Base-by-base conservation (phyloP, 2,888 invertebrate species). In the Blastobasis lacticolella region DNA sequence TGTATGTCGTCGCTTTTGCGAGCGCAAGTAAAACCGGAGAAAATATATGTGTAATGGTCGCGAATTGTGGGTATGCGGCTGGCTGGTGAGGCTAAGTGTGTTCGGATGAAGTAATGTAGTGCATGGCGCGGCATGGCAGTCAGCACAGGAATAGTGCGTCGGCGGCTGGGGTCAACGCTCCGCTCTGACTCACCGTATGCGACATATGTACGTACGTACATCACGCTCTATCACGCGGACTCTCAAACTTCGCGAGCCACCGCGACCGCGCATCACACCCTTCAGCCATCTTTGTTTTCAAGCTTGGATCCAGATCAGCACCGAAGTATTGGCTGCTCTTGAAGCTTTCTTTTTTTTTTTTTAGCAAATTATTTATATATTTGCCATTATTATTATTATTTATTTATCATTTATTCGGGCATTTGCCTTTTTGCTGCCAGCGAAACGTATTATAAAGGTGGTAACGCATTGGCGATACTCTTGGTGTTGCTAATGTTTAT, bases 151-250 rank as follows among this genome's bases (percentile, higher is more conserved):
- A 78, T 79, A 83, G 80, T 79, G 81, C 77, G 78, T 73, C 75
- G 75, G 66, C 69, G 65, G 64, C 70, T 71, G 64, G 79, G 86
- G 81, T 86, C 85, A 83, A 72, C 75, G 84, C 71, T 75, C 83
- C 66, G 69, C 23, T 23, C 23, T 85, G 86, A 86, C 62, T 86
- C 86, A 84, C 75, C 70, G 71, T 67, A 70, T 70, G 78, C 78
- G 78, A 81, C 80, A 76, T 23, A 23, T 73, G 75, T 42, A 42
- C 73, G 78, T 74, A 78, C n/a, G n/a, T n/a, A n/a, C n/a, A n/a
- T n/a, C n/a, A n/a, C 73, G 73, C 73, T 78, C 81, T 81, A 84
- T 83, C 78, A 23, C 3, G 23, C 23, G 23, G 23, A 50, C 46
- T 46, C 46, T 40, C 40, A 23, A 23, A 23, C 23, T 23, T 23